Evolutionary conservation across 2,113 vertebrate genomes (phyloP).

Genomic region (Ceratotherium simum): DNA sequence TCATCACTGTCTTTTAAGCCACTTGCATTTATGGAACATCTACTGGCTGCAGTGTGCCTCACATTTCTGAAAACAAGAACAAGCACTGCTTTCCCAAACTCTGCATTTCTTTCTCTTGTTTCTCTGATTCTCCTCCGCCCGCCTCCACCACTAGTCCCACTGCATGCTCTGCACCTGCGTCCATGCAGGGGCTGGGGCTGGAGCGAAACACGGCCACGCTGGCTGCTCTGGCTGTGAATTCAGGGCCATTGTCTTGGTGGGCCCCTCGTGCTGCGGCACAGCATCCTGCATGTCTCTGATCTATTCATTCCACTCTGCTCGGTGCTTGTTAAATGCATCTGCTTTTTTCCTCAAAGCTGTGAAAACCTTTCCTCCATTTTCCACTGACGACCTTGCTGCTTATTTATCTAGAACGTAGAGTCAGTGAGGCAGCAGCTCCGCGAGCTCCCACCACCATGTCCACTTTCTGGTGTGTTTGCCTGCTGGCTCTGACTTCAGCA

Average conservation of each 20-base stretch:
- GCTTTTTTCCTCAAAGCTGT: not conserved
- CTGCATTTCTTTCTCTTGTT: not conserved
- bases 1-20: not conserved
- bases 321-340: not conserved
- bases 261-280: not conserved
- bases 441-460: not conserved
- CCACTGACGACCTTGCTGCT: not conserved
- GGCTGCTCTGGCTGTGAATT: not conserved
- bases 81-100: not conserved
- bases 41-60: not conserved
- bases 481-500: not conserved
- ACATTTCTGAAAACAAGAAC: slow-evolving; percentile 44
- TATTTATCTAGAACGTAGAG: slow-evolving; percentile 5
- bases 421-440: not conserved
- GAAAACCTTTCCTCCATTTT: not conserved
- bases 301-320: not conserved
- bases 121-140: not conserved
- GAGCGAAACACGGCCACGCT: not conserved
- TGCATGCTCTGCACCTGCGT: not conserved
- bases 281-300: not conserved
- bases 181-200: not conserved
- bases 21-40: not conserved
- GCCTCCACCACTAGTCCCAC: not conserved
- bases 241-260: not conserved
- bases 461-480: not conserved